A percentile compares a stretch with the other conserved stretches of the same genome.
These are phyloP conservation scores for Tipula unca DNA, from an alignment of 2,888 invertebrate species.

Conservation along the genomic window DNA sequence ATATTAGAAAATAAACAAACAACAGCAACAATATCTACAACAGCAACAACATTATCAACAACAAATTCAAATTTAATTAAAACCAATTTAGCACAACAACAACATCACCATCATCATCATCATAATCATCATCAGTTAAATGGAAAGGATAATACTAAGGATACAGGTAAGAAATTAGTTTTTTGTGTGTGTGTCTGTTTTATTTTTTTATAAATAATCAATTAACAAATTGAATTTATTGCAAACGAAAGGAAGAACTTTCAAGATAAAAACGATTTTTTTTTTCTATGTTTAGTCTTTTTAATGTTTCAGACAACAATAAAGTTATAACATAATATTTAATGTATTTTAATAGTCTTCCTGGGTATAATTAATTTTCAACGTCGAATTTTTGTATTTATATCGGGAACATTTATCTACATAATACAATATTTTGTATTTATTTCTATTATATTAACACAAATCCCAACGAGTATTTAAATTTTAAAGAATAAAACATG, in stretches of 20 bases:
- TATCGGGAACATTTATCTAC: background rate
- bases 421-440: no score
- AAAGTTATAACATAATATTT: background rate
- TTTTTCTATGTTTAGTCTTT: background rate
- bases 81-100: constrained; percentile 9
- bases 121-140: constrained; percentile 1
- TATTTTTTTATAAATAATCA: background rate
- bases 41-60: constrained; percentile 20
- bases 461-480: background rate
- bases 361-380: background rate
- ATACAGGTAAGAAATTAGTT: constrained; percentile 26
- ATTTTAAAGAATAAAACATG: background rate
- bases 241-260: background rate
- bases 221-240: background rate
- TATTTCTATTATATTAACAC: background rate
- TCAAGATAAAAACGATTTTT: background rate
- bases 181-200: background rate
- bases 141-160: constrained; percentile 26
- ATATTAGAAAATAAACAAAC: constrained; percentile 18
- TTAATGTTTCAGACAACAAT: background rate
- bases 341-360: background rate
- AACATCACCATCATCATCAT: background rate
- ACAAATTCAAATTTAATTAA: constrained; percentile 20
- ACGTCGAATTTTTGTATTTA: background rate
- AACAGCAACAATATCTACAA: constrained; percentile 21